Evolutionary conservation across 2,113 vertebrate genomes (phyloP).

Genomic region (Lonchura striata): DNA sequence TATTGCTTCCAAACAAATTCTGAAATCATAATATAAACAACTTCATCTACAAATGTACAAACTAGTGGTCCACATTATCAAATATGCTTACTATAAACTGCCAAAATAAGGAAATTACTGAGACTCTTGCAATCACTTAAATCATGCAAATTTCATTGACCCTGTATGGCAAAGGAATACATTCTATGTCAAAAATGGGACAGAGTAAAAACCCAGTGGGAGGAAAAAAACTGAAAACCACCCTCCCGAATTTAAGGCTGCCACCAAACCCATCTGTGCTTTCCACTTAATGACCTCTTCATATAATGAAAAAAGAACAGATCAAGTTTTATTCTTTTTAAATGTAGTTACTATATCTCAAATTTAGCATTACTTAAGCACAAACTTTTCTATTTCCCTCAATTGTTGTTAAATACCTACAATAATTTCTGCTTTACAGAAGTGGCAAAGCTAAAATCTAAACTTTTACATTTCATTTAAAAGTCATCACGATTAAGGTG

Average conservation of each 20-base stretch:
- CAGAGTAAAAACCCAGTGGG: neutral
- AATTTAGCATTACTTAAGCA: constrained; percentile 6
- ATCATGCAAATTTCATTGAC: neutral
- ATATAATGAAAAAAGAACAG: neutral
- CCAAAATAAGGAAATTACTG: neutral
- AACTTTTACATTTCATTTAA: neutral
- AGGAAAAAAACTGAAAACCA: neutral
- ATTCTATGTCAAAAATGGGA: neutral
- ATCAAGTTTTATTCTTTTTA: neutral
- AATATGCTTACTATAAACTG: neutral
- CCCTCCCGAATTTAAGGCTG: neutral
- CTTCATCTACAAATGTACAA: neutral
- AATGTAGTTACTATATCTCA: neutral
- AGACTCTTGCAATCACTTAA: constrained; percentile 3
- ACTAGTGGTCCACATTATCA: neutral
- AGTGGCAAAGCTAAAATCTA: neutral
- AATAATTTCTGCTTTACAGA: neutral
- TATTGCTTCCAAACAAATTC: constrained; percentile 78
- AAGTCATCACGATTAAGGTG: neutral
- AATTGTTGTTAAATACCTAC: neutral
- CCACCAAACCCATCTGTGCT: neutral
- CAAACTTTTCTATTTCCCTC: neutral
- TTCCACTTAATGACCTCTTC: neutral
- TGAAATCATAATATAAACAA: constrained; percentile 58
- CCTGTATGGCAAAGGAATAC: neutral